Conservation (phyloP, 2,797 vertebrate genomes). For the Selene dorsalis region DNA sequence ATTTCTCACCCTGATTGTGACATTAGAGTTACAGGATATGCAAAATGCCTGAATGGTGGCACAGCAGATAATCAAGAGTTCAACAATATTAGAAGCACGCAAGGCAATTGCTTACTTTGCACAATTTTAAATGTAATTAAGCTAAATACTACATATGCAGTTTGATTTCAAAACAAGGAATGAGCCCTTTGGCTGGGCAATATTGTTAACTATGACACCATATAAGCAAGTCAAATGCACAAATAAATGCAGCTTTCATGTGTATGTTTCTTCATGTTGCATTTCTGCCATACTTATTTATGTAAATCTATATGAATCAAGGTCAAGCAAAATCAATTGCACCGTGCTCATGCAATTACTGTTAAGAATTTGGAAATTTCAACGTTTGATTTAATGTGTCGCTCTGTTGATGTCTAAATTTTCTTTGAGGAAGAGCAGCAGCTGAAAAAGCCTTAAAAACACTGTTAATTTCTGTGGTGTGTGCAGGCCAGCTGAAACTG, state of each 20-base stretch:
- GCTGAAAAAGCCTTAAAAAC: neutral
- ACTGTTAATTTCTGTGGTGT: neutral
- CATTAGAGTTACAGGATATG: neutral
- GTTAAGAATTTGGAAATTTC: neutral
- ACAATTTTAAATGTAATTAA: neutral
- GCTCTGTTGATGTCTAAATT: neutral
- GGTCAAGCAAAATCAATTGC: neutral
- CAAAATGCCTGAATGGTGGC: neutral
- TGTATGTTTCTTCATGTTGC: neutral
- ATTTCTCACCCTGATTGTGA: neutral
- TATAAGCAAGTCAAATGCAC: neutral
- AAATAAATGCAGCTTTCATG: neutral
- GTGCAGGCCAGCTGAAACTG: slow-evolving; percentile 89
- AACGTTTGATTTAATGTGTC: neutral
- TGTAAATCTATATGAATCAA: neutral
- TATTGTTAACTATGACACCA: neutral
- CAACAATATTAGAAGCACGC: neutral
- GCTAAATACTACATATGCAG: neutral
- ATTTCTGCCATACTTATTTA: neutral
- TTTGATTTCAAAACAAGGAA: neutral
- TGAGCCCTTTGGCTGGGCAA: neutral
- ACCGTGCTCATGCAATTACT: neutral
- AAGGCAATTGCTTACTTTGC: neutral
- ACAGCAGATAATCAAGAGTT: neutral
- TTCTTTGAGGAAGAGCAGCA: neutral